Base-by-base conservation (phyloP, 2,113 vertebrate species). In the Pituophis catenifer region DNA sequence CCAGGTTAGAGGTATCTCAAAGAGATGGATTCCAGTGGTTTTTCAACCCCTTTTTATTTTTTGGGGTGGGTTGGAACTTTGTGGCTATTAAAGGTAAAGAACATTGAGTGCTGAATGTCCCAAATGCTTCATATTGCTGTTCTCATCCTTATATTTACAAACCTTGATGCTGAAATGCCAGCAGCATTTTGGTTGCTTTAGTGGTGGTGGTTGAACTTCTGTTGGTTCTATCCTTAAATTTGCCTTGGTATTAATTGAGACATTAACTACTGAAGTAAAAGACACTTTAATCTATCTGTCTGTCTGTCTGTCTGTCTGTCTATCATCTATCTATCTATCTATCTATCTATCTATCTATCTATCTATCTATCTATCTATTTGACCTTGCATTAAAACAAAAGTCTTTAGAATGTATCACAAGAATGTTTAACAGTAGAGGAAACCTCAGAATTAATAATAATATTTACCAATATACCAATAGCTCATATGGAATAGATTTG, bases 381-480 rank as follows among this genome's bases (percentile, higher is more conserved):
- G 93, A 92, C 92, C 96, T 97, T 95, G 95, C 93, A 38, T 55
- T 44, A 96, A 38, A 97, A 96, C 94, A 92, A 26, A 89, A 94
- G 93, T 96, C 96, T 90, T 93, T 96, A 93, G 90, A 91, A 94
- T 92, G 62, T 91, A 93, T 93, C 95, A 96, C 94, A 94, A 93
- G 93, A 94, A 93, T 95, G 96, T 87, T 48, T 48, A 89, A 89
- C 55, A 6, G 23, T 17, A 21, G 17, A 29, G 17, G 9, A 95
- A 93, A 93, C 65, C 95, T 96, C 96, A 96, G 94, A 95, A 95
- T 96, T 96, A 96, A 95, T 95, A 95, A 96, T 96, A 95, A 96
- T 96, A 96, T 97, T 97, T 97, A 95, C 93, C 95, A 93, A 96
- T 95, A 96, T 97, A 95, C 93, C 95, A 93, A 96, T 95, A 96